phyloP scores from a whole-genome alignment of 2,797 vertebrate species.

The Karalla daura region DNA sequence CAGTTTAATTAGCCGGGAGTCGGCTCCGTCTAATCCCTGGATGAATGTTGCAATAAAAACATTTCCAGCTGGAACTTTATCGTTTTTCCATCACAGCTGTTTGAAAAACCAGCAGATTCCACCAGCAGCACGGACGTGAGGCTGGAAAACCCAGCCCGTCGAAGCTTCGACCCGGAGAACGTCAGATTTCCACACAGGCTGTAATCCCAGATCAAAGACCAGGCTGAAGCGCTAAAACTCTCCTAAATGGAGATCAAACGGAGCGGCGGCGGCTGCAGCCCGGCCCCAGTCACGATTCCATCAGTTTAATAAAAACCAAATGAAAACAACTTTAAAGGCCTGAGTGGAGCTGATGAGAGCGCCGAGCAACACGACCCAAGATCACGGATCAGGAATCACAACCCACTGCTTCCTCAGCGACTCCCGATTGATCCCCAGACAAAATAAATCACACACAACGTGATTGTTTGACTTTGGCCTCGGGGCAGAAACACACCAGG shows the following conservation, averaged over 20 bases:
- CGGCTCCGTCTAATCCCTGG: constrained; percentile 57
- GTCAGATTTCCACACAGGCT: neutral
- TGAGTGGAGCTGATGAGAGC: neutral
- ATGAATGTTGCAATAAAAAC: constrained; percentile 57
- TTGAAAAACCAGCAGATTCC: constrained; percentile 44
- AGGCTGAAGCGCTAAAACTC: constrained; percentile 2
- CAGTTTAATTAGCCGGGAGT: constrained; percentile 66
- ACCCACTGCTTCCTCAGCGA: neutral
- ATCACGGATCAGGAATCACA: neutral
- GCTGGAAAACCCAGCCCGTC: constrained; percentile 3
- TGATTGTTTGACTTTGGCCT: neutral
- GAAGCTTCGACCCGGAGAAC: neutral
- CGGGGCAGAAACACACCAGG: constrained; percentile 11
- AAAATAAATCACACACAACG: neutral
- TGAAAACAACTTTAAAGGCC: constrained; percentile 9
- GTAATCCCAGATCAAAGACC: constrained; percentile 16
- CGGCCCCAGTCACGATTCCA: neutral
- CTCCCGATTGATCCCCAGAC: neutral
- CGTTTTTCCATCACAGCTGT: constrained; percentile 33
- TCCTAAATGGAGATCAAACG: constrained; percentile 22
- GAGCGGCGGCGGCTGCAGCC: neutral
- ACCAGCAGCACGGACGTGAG: neutral
- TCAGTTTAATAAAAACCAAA: neutral
- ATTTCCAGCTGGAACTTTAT: constrained; percentile 49
- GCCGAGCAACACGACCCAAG: no score